These are phyloP conservation scores for Odontocerum albicorne DNA, from an alignment of 2,888 invertebrate genomes.

Conservation along the genomic window DNA sequence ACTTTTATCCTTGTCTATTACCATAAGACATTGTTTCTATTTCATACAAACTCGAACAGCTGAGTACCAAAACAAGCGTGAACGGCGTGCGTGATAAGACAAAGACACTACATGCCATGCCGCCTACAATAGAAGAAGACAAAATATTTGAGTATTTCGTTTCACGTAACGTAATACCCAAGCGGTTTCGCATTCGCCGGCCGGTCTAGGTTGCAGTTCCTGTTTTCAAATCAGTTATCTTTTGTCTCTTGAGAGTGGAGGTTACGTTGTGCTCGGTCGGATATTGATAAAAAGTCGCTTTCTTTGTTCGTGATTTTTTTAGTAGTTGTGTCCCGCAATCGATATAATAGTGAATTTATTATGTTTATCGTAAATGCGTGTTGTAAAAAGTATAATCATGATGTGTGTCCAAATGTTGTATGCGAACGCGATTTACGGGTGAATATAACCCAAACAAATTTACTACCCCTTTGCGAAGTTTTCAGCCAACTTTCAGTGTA, in stretches of 20 bases:
- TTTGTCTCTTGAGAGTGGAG: conserved; percentile 52
- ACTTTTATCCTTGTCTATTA: conserved; percentile 16
- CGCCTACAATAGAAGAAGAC: conserved; percentile 3
- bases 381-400: conserved; percentile 1
- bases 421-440: conserved; percentile 15
- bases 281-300: conserved; percentile 40
- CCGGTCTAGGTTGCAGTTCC: conserved; percentile 44
- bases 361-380: conserved; percentile 22
- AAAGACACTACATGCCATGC: neutral
- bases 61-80: conserved; percentile 61
- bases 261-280: conserved; percentile 50
- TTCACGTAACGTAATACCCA: conserved; percentile 38
- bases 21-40: conserved; percentile 41
- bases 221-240: conserved; percentile 48
- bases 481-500: conserved; percentile 30
- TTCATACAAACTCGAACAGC: conserved; percentile 51
- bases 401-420: conserved; percentile 8
- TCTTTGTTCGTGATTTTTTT: conserved; percentile 47
- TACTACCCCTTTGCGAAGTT: conserved; percentile 14
- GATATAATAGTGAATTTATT: conserved; percentile 24
- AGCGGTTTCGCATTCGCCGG: conserved; percentile 55
- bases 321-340: conserved; percentile 17
- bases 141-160: conserved; percentile 31
- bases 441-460: conserved; percentile 4
- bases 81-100: conserved; percentile 2